Conservation (phyloP, 1,140 invertebrate genomes). For the Caenorhabditis brenneri region DNA sequence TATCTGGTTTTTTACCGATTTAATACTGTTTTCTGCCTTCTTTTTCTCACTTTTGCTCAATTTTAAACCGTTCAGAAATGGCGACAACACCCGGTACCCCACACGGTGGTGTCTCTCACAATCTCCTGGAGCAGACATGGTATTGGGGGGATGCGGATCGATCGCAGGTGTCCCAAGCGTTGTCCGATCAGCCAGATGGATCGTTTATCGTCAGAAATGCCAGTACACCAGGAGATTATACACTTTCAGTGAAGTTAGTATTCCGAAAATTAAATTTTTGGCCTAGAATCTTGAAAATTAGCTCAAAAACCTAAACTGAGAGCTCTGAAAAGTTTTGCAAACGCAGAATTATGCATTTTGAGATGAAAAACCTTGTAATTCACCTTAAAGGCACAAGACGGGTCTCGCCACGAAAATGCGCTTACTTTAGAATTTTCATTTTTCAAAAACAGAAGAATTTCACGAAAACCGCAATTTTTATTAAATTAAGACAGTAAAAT, state of each 20-base stretch:
- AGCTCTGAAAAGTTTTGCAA: no score
- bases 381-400: no score
- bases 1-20: no score
- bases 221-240: neutral
- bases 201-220: conserved; percentile 28
- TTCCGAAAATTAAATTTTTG: neutral
- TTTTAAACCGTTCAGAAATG: conserved; percentile 2
- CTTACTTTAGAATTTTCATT: no score
- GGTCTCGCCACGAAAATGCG: no score
- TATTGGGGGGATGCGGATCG: conserved; percentile 8
- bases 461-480: no score
- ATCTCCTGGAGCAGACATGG: neutral
- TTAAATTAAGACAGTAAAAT: no score
- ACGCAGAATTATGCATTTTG: no score
- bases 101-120: neutral
- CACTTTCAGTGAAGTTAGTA: neutral
- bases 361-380: no score
- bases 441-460: no score
- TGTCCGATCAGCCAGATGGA: neutral
- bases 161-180: neutral
- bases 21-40: neutral
- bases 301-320: no score
- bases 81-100: neutral
- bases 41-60: neutral
- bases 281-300: no score